These are phyloP conservation scores for Gallinago paraguaiae DNA, from an alignment of 2,113 vertebrate genomes.

Conservation along the genomic window DNA sequence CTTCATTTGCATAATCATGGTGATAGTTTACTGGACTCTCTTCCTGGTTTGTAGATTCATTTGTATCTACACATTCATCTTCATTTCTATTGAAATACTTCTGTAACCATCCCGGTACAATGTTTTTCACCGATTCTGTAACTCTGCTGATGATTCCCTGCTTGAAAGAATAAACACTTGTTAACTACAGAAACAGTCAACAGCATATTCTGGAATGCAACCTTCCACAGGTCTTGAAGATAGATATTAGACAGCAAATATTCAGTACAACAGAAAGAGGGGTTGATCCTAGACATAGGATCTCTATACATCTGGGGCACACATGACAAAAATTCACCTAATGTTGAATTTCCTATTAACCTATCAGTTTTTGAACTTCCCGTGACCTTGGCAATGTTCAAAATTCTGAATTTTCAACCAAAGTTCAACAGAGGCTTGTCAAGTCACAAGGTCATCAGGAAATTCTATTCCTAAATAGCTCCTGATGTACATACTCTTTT, in stretches of 20 bases:
- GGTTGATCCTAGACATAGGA: not conserved
- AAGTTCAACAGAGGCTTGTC: not conserved
- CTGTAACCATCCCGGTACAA: constrained; percentile 94
- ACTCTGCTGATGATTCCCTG: constrained; percentile 93
- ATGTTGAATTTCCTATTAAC: not conserved
- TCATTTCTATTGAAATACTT: constrained; percentile 93
- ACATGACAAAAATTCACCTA: not conserved
- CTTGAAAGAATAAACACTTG: constrained; percentile 42
- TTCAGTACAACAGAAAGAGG: not conserved
- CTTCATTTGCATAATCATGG: constrained; percentile 75
- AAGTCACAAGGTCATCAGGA: not conserved
- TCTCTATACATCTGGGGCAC: not conserved
- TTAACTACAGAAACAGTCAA: not conserved
- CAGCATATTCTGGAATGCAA: not conserved
- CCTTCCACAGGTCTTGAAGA: not conserved
- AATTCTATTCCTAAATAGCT: not conserved
- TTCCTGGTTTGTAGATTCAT: constrained; percentile 59
- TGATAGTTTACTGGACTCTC: constrained; percentile 74
- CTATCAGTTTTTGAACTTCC: not conserved
- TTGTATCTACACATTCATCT: constrained; percentile 69
- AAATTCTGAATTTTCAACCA: not conserved
- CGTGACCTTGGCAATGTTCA: not conserved
- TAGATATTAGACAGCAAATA: not conserved
- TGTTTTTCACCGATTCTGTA: constrained; percentile 94
- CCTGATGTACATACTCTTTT: rapidly evolving